A percentile compares a stretch with the other conserved stretches of the same genome.
Conservation (phyloP, 2,797 vertebrate species). For the Trachurus trachurus region DNA sequence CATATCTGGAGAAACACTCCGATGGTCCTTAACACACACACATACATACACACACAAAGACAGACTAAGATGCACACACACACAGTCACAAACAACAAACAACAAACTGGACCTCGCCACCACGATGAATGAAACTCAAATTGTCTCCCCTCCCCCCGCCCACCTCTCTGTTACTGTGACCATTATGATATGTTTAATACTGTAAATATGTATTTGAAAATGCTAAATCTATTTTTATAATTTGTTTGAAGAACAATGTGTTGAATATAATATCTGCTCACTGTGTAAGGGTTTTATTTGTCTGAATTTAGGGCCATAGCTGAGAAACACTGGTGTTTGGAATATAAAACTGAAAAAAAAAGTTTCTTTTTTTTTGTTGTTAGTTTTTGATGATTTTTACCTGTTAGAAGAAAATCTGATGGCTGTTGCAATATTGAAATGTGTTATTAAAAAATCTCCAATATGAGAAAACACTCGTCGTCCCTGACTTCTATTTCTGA, state of each 20-base stretch:
- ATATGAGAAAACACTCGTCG: conserved; percentile 47
- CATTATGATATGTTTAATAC: conserved; percentile 88
- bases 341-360: conserved; percentile 70
- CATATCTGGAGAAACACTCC: conserved; percentile 34
- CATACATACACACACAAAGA: conserved; percentile 20
- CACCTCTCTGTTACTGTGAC: conserved; percentile 69
- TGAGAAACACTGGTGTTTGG: conserved; percentile 78
- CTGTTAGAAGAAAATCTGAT: conserved; percentile 83
- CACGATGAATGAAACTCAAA: conserved; percentile 51
- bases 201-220: conserved; percentile 94
- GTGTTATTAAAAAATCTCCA: conserved; percentile 88
- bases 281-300: conserved; percentile 85
- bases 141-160: background rate
- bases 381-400: conserved; percentile 87
- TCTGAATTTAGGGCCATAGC: conserved; percentile 82
- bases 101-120: conserved; percentile 52
- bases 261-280: conserved; percentile 88
- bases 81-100: conserved; percentile 9
- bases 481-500: background rate
- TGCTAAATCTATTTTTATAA: conserved; percentile 94
- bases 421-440: conserved; percentile 87
- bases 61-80: conserved; percentile 18
- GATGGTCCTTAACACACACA: conserved; percentile 30
- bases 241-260: conserved; percentile 88
- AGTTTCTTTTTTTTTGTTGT: conserved; percentile 49